These are phyloP conservation scores for Nemurella pictetii DNA, from an alignment of 2,888 invertebrate genomes.

Conservation along the genomic window DNA sequence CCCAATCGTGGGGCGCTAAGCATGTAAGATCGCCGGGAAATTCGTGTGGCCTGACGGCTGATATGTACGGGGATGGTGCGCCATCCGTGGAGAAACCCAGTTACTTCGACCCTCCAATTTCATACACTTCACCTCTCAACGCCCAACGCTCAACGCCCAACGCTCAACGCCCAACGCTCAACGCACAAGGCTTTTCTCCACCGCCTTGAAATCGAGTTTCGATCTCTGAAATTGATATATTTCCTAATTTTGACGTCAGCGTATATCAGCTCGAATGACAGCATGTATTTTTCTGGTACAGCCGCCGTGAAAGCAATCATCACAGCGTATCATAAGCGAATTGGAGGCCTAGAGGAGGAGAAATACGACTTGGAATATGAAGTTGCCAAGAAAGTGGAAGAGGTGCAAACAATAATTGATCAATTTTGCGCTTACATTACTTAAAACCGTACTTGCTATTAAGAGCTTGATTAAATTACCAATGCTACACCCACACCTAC, in stretches of 20 bases:
- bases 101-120: not conserved
- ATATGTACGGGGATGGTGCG: not conserved
- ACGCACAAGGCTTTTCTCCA: not conserved
- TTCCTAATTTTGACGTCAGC: not conserved
- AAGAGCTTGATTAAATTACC: not conserved
- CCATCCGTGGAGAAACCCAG: not conserved
- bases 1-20: not conserved
- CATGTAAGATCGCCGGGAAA: not conserved
- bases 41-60: not conserved
- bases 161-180: too few relatives aligned
- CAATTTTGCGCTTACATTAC: constrained; percentile 10
- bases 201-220: not conserved
- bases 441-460: not conserved
- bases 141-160: too few relatives aligned
- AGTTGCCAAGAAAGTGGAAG: constrained; percentile 92
- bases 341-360: constrained; percentile 80
- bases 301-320: constrained; percentile 70
- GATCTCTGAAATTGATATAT: not conserved
- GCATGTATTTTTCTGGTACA: constrained; percentile 45
- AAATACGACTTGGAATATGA: constrained; percentile 98
- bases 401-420: constrained; percentile 54
- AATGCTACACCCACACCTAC: not conserved
- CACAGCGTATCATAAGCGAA: constrained; percentile 81
- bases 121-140: not conserved
- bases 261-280: constrained; percentile 32